A percentile compares a stretch with the other conserved stretches of the same genome.
These are phyloP conservation scores for Limnodromus scolopaceus DNA, from an alignment of 2,797 vertebrate species.

Conservation along the genomic window DNA sequence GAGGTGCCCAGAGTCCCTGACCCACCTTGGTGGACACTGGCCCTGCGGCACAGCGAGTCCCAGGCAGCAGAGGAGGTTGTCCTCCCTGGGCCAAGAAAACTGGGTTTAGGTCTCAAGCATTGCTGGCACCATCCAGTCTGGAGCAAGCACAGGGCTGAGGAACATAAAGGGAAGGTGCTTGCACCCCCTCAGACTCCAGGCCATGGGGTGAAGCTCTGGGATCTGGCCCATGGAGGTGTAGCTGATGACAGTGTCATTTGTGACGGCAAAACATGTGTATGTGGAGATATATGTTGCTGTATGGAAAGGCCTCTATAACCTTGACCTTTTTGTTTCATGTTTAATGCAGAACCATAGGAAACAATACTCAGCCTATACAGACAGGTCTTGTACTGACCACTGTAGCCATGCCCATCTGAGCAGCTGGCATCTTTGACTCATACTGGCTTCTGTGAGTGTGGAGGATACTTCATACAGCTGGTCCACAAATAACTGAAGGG, in stretches of 20 bases:
- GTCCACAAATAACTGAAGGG: neutral
- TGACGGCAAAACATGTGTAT: accelerated
- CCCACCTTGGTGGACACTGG: neutral
- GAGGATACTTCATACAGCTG: neutral
- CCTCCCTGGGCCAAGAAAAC: neutral
- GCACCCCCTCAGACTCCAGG: neutral
- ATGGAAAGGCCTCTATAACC: neutral
- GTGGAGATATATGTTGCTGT: neutral
- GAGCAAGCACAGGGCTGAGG: neutral
- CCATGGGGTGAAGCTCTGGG: neutral
- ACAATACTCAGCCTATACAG: neutral
- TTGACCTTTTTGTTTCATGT: neutral
- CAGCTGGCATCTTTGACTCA: neutral
- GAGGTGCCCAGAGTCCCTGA: neutral
- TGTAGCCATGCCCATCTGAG: neutral
- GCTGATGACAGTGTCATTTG: neutral
- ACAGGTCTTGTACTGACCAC: neutral
- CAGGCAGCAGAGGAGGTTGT: neutral
- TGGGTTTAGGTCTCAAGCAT: accelerated
- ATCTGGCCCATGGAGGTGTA: accelerated
- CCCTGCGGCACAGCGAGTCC: accelerated
- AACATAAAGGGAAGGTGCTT: neutral
- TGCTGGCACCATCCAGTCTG: accelerated
- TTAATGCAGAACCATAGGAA: neutral
- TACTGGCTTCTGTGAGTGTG: accelerated